A percentile compares a stretch with the other conserved stretches of the same genome.
Conservation (phyloP, 2,113 vertebrate genomes). For the Gnathochromis pfefferi region DNA sequence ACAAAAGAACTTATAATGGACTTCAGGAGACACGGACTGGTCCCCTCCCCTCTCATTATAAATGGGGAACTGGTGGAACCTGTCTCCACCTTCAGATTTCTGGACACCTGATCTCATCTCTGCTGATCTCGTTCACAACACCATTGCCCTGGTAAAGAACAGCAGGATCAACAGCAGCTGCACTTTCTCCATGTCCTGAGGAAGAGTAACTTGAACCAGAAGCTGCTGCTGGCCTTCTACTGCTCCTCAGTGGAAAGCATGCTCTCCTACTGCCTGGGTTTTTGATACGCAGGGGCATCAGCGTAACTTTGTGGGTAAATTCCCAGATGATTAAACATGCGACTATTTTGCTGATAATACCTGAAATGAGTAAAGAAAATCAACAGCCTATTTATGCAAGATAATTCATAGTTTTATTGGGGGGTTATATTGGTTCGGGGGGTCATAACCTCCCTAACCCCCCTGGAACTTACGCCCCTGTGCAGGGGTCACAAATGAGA, state of each 20-base stretch:
- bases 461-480: not conserved
- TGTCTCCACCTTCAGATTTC: not conserved
- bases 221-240: too few relatives aligned
- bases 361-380: not conserved
- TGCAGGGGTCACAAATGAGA: not conserved
- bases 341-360: not conserved
- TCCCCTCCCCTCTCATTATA: rapidly evolving
- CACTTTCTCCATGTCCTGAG: too few relatives aligned
- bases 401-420: not conserved
- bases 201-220: too few relatives aligned
- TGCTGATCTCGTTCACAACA: not conserved
- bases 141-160: not conserved
- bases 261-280: too few relatives aligned
- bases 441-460: not conserved
- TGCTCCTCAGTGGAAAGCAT: too few relatives aligned
- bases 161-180: not conserved
- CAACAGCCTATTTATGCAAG: not conserved
- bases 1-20: not conserved
- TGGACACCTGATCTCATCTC: not conserved
- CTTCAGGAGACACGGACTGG: not conserved
- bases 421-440: not conserved
- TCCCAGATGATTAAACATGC: not conserved
- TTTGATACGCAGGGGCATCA: too few relatives aligned
- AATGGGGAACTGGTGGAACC: not conserved
- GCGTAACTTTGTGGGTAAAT: not conserved